Conservation (phyloP, 2,888 invertebrate species). For the Pyrrhosoma nymphula region DNA sequence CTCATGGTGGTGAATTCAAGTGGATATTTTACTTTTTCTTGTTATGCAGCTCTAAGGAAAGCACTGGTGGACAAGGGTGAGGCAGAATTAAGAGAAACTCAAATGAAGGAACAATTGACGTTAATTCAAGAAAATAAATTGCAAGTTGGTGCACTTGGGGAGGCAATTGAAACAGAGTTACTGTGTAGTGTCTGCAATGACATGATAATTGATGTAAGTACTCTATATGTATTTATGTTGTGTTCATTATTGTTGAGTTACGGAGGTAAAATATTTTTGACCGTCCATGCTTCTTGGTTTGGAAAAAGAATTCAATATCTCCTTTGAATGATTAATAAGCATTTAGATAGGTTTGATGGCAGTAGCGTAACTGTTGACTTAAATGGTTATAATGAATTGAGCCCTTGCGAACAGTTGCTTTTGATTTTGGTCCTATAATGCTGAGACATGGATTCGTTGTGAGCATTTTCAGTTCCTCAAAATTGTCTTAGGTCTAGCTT, state of each 20-base stretch:
- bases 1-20: not conserved
- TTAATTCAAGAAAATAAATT: not conserved
- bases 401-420: no score
- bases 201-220: not conserved
- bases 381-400: no score
- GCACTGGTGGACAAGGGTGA: not conserved
- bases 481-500: no score
- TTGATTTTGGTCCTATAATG: no score
- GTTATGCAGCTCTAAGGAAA: not conserved
- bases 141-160: not conserved
- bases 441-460: no score
- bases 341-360: no score
- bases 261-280: no score
- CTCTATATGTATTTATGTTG: not conserved
- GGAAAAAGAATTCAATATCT: no score
- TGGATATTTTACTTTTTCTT: not conserved
- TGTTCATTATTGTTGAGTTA: not conserved
- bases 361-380: no score
- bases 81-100: not conserved
- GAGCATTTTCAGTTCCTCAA: no score
- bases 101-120: not conserved
- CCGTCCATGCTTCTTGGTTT: no score
- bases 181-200: slow-evolving; percentile 57
- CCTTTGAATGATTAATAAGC: no score
- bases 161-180: slow-evolving; percentile 9